Evolutionary conservation across 2,888 invertebrate species (phyloP).

Genomic region (Andrena praecox): DNA sequence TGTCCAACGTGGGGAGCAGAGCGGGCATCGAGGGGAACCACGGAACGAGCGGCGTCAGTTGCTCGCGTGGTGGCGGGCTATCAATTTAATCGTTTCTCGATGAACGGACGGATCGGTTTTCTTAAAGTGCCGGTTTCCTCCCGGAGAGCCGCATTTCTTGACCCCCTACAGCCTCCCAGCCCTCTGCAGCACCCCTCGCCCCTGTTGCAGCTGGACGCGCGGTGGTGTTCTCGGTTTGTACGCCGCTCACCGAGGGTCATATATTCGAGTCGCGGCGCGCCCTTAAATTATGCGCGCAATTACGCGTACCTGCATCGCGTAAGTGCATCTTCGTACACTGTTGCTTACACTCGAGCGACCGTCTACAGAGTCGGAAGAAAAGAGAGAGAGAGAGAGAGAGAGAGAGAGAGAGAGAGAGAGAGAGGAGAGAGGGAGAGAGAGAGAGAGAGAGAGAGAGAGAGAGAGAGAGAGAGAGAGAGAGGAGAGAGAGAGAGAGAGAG

Average conservation of each 20-base stretch:
- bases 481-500: neutral
- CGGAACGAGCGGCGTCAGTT: constrained; percentile 24
- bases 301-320: constrained; percentile 73
- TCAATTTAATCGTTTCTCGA: constrained; percentile 73
- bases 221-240: constrained; percentile 33
- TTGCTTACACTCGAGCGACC: constrained; percentile 7
- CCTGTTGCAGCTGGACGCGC: neutral
- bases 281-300: constrained; percentile 82
- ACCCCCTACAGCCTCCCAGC: constrained; percentile 10
- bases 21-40: no score
- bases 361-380: neutral
- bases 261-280: constrained; percentile 76
- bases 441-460: no score
- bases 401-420: neutral
- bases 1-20: neutral
- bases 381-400: neutral
- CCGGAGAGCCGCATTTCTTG: constrained; percentile 42
- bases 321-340: constrained; percentile 57
- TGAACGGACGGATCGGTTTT: constrained; percentile 78
- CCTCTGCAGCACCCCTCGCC: neutral
- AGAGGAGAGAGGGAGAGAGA: neutral
- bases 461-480: neutral
- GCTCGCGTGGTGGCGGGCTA: constrained; percentile 71
- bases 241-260: constrained; percentile 67
- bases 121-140: constrained; percentile 76